phyloP scores from a whole-genome alignment of 2,888 invertebrate genomes.

The Polymixis flavicincta region DNA sequence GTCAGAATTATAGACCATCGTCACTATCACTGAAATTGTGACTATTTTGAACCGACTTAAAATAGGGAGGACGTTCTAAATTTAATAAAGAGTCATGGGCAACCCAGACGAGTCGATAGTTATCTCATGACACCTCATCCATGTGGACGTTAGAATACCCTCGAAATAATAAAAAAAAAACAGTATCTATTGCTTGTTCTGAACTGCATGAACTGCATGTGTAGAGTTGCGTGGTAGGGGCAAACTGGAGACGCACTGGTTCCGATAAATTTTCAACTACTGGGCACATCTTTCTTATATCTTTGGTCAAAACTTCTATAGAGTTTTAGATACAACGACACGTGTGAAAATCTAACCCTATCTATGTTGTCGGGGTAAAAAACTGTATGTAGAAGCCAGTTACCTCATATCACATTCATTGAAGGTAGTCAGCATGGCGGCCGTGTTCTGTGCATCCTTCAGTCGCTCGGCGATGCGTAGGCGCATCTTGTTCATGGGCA shows the following conservation, averaged over 20 bases:
- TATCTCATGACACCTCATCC: background rate
- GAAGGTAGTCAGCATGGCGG: conserved; percentile 99
- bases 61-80: no score
- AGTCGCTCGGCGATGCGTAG: conserved; percentile 97
- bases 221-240: no score
- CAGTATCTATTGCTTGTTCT: no score
- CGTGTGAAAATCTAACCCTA: background rate
- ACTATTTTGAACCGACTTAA: no score
- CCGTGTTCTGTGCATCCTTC: conserved; percentile 99
- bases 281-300: no score
- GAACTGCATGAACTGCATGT: no score
- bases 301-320: background rate
- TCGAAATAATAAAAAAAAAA: no score
- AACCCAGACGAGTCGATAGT: background rate
- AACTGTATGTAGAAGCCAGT: background rate
- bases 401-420: conserved; percentile 99
- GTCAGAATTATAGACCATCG: background rate
- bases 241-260: no score
- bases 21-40: background rate
- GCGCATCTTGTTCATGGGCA: conserved; percentile 99
- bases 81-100: no score
- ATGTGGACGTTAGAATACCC: background rate
- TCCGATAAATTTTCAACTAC: no score
- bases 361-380: background rate
- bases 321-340: background rate